Evolutionary conservation across 2,888 invertebrate species (phyloP), one percentile per base, ranked within the genome.

Genomic region (Lasius platythorax): DNA sequence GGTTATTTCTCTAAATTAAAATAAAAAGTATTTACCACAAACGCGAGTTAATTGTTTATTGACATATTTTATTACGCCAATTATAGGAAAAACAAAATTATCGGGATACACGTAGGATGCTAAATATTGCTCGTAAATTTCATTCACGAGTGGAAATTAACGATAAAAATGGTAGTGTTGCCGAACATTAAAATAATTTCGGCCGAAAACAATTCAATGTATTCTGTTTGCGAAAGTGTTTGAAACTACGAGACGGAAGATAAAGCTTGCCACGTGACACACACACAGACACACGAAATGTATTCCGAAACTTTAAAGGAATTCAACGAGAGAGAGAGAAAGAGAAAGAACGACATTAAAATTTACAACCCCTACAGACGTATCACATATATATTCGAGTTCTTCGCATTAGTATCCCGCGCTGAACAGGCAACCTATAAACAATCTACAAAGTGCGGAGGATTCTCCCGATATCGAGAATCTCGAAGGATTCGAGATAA

Each of bases 301-400:
- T 72, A 79, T 79, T 79, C 72, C 61, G 46, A 8, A 72, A 79
- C 72, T 72, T 79, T 43, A 43, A 61, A 72, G 72, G 72, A 61
- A 79, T 78, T 56, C 30, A 67, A 30, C 30, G 30, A 43, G n/a
- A 53, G 53, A 53, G n/a, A n/a, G 50, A 50, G 18, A 50, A 5
- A 50, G 18, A 50, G 50, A 18, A 18, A 50, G 43, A 43, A 12
- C 53, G 56, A 70, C 78, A 30, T 79, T 61, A 58, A 81, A 81
- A 81, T 73, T 81, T 72, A 73, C 61, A 63, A 28, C 72, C 46
- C 2, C n/a, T 28, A 46, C n/a, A n/a, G 15, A 50, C 15, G n/a
- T 28, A 64, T 11, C 8, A 28, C 61, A 8, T 37, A 15, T n/a
- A 33, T 61, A 33, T 18, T 53, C 0, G 23, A 79, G 18, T 23